Base-by-base conservation (phyloP, 2,888 invertebrate genomes). In the Cetonia aurata region DNA sequence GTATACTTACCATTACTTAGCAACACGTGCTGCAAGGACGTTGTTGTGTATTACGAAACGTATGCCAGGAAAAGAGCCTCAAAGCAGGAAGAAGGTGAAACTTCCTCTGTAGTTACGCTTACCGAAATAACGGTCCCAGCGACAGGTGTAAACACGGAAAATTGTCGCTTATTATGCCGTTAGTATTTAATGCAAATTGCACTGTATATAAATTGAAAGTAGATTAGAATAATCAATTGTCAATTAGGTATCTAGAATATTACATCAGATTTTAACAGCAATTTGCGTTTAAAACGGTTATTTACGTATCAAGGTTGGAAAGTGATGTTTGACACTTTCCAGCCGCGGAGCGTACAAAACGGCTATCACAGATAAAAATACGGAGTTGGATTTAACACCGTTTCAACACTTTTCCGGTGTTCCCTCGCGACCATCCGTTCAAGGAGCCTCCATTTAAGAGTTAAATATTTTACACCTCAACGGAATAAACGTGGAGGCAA, bases 31-130 rank as follows among this genome's bases (percentile, higher is more conserved):
- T 13, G 15, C 33, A 56, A 56, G 55, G 55, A 56, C 55, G 55
- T 56, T 10, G 33, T 13, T 33, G 15, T 8, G 37, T 56, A 56
- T 56, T 50, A 56, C 33, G 3, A 56, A 56, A 13, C 13, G 3
- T 0, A 50, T 4, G 13, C 15, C 33, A 33, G 55, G 15, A 56
- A 60, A 60, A 46, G 25, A 44, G 46, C n/a, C 25, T 17, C 59
- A n/a, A 25, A 33, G 19, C 46, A 60, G 59, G 59, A 60, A 60
- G 59, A 60, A 60, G 46, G 59, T 46, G 59, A 57, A 57, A 57
- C 17, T 57, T 57, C 57, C 56, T 56, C 33, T 59, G 15, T 59
- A 3, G n/a, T 17, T 44, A 12, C n/a, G n/a, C 42, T 59, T 33
- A 31, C 13, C 59, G 46, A 60, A 60, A 60, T 60, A 60, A 60